phyloP scores from a whole-genome alignment of 2,888 invertebrate genomes.

The Acleris emargana region DNA sequence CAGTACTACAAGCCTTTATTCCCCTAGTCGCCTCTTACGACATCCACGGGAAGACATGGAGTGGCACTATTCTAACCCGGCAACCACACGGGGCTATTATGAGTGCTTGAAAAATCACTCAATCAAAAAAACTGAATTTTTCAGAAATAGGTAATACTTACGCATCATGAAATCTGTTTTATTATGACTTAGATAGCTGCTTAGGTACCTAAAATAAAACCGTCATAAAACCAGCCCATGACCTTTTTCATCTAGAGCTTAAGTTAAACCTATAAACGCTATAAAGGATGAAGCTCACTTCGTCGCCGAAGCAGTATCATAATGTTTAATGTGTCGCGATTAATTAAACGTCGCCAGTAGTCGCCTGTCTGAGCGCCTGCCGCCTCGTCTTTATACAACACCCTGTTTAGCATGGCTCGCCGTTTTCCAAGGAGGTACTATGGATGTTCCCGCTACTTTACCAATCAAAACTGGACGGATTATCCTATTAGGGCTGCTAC shows the following conservation, averaged over 20 bases:
- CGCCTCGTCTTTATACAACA: slow-evolving; percentile 40
- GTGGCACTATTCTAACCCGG: too few relatives aligned
- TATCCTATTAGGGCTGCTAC: too few relatives aligned
- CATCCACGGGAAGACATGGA: too few relatives aligned
- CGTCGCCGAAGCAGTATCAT: slow-evolving; percentile 24
- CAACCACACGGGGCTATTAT: too few relatives aligned
- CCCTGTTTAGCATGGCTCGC: slow-evolving; percentile 37
- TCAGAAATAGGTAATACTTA: too few relatives aligned
- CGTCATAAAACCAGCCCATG: background rate
- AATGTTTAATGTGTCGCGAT: slow-evolving; percentile 70
- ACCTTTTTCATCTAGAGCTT: background rate
- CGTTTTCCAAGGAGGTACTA: slow-evolving; percentile 53
- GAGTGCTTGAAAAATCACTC: too few relatives aligned
- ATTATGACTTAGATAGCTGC: too few relatives aligned
- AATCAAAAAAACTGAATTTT: too few relatives aligned
- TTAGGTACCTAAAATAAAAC: background rate
- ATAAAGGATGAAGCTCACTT: slow-evolving; percentile 26
- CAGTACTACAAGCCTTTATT: too few relatives aligned
- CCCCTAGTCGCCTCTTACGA: too few relatives aligned
- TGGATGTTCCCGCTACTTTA: background rate
- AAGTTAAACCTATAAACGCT: background rate
- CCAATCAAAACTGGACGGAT: background rate
- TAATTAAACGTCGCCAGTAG: slow-evolving; percentile 61
- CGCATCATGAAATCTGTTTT: too few relatives aligned
- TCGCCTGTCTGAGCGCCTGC: slow-evolving; percentile 43